Base-by-base conservation (phyloP, 1,140 invertebrate species). In the Tenebrio molitor region DNA sequence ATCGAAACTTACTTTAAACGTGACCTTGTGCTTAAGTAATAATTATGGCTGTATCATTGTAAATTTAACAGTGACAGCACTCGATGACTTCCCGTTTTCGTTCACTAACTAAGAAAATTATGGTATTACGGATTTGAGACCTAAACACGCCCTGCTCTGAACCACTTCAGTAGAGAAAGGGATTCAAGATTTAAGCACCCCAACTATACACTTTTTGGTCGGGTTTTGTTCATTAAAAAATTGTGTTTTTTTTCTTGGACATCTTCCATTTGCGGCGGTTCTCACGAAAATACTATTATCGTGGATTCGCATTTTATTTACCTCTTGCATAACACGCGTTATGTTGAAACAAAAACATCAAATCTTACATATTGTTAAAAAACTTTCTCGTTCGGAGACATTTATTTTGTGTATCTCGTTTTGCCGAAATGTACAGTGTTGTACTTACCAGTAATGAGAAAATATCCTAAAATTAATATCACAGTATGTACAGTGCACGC, bases 401-500 rank as follows among this genome's bases (percentile, higher is more conserved):
- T 36, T 66, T 19, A 65, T 65, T 33, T 65, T 6, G 15, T n/a
- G 17, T 50, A n/a, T 3, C 16, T 50, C 16, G 12, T 34, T 17
- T 36, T 16, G 3, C 39, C 10, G 6, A 65, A 64, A 17, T 14
- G 19, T 46, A n/a, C 17, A 46, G 25, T 67, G 34, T 29, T 23
- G 44, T 46, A 70, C 78, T 76, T 63, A 79, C 78, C 78, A 41
- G 63, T 79, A 50, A 76, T 76, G 53, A 79, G 67, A 68, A 78
- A 78, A 69, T 78, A 79, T 77, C 78, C 77, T 72, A 79, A 74
- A 74, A 78, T 71, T 44, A 79, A 36, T 69, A 77, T 73, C 77
- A 78, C 77, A 76, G 77, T 74, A 58, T 74, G 71, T 72, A 79
- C 72, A 68, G 64, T 39, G 71, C 65, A 75, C 58, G 71, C 50